Base-by-base conservation (phyloP, 2,797 vertebrate genomes). In the Pangasius mekongensis region DNA sequence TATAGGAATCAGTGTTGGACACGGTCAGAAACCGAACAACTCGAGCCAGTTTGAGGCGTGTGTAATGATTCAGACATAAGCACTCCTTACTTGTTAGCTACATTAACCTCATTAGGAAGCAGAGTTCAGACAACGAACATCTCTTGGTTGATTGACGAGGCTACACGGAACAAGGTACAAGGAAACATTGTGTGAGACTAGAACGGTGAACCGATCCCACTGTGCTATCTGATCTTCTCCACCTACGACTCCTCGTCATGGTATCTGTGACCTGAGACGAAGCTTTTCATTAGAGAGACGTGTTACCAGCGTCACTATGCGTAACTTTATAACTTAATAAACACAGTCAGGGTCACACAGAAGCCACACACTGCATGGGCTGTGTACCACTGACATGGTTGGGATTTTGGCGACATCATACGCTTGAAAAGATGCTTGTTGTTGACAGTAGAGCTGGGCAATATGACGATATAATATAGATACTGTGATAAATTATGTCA, bases 321-420 rank as follows among this genome's bases (percentile, higher is more conserved):
- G 86, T 82, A 82, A 82, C 80, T 43, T 62, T 39, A 94, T 94
- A 95, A 96, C 94, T 83, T 89, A 92, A 95, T 93, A 92, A 93
- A 91, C 86, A 82, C 39, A 16, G 58, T 83, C 66, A 83, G 62
- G 56, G 58, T 66, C 54, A 74, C 56, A 20, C 62, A 39, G 47
- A 39, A 64, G 76, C 14, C 33, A 49, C n/a, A 86, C 10, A 39
- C 27, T 47, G 71, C 62, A 30, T n/a, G 36, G 56, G 16, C 49
- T 39, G 18, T 87, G 16, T 27, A 67, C 30, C 47, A 73, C n/a
- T 6, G 20, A n/a, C 39, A 36, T 43, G n/a, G 36, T 22, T 52
- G 6, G 43, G n/a, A 54, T 56, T 56, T 22, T 36, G 76, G n/a
- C 24, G 5, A 52, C 60, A 30, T n/a, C 52, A 56, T 47, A 18